Base-by-base conservation (phyloP, 2,888 invertebrate genomes). In the Drosophila helvetica region DNA sequence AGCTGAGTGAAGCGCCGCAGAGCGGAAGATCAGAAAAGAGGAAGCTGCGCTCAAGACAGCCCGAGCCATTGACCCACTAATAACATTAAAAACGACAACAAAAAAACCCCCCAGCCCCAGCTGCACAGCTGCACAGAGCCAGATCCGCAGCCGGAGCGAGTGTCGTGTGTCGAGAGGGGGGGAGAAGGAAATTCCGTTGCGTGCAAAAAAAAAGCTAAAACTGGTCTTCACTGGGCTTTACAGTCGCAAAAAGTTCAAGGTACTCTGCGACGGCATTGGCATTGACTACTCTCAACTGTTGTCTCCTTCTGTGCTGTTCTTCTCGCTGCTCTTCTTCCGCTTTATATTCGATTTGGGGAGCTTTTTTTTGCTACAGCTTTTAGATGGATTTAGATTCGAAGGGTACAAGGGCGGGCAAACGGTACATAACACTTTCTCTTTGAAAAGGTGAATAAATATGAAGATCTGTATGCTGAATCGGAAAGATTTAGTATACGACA, bases 171-270 rank as follows among this genome's bases (percentile, higher is more conserved):
- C 15, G 33, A n/a, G 6, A 2, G 33, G 15, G 12, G 15, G 3
- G 12, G 5, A 9, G 33, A 15, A 33, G 33, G 5, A 4, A 6
- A 33, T 45, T 27, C 15, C 52, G 27, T 22, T 53, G 65, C 63
- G 48, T 55, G 65, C 65, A 55, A 42, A 33, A 48, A 48, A 42
- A 27, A 50, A 17, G 50, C 33, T 17, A 17, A 65, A 66, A 66
- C 66, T 43, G n/a, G 66, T 66, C 56, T 66, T 56, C 56, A 50
- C 65, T 68, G 48, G 52, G 15, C 30, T n/a, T 19, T 22, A 58
- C 48, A 65, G 50, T 33, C 66, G 25, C 33, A 18, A 25, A 50
- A 56, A 45, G 66, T 66, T 66, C 66, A 66, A 66, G 66, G 66
- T 50, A 56, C 66, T 65, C 56, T 38, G 38, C 38, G 38, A 2